Evolutionary conservation across 1,140 invertebrate genomes (phyloP).

Genomic region (Riptortus pedestris): DNA sequence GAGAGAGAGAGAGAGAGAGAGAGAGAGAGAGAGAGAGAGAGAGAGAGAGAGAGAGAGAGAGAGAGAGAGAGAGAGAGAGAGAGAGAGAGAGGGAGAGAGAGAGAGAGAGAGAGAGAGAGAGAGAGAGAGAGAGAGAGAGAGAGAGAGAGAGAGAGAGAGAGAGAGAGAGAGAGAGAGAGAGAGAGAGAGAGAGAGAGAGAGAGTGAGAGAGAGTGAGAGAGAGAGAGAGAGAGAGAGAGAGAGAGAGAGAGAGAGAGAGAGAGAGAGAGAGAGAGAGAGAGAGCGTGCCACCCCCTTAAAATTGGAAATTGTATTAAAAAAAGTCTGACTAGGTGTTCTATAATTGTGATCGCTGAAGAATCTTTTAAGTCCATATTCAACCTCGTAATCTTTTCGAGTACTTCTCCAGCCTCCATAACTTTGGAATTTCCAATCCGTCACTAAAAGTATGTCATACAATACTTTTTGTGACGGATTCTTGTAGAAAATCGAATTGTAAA

Average conservation of each 20-base stretch:
- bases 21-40: constrained; percentile 21
- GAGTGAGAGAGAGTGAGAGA: constrained; percentile 19
- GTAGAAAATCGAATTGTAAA: too few relatives aligned
- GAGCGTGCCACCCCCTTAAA: too few relatives aligned
- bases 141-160: constrained; percentile 21
- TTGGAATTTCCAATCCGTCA: too few relatives aligned
- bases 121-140: constrained; percentile 21
- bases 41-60: constrained; percentile 6
- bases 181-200: constrained; percentile 21
- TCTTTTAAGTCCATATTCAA: too few relatives aligned
- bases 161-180: constrained; percentile 20
- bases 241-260: constrained; percentile 12
- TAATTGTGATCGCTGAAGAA: too few relatives aligned
- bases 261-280: constrained; percentile 13
- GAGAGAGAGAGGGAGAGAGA: constrained; percentile 15
- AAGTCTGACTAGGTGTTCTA: too few relatives aligned
- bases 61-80: constrained; percentile 11
- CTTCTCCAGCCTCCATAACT: too few relatives aligned
- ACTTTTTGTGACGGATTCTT: too few relatives aligned
- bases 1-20: constrained; percentile 17
- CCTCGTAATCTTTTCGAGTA: too few relatives aligned
- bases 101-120: constrained; percentile 17
- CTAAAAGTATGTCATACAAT: too few relatives aligned
- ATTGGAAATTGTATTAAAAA: too few relatives aligned
- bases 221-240: constrained; percentile 18